These are phyloP conservation scores for Mionectes olivaceus DNA, from an alignment of 2,797 vertebrate genomes.

Conservation along the genomic window DNA sequence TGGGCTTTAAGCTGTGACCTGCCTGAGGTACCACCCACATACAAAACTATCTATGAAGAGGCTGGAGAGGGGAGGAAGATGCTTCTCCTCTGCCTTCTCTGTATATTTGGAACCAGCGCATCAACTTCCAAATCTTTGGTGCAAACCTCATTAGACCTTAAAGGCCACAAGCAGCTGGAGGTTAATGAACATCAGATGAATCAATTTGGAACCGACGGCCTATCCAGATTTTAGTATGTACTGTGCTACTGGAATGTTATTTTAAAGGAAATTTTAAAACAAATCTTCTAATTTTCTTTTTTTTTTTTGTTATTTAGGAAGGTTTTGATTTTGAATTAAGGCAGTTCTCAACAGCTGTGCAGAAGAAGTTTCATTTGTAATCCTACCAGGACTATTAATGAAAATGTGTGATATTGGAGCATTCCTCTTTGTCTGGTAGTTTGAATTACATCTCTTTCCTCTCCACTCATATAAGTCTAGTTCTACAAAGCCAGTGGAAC, in stretches of 20 bases:
- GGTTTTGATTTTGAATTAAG: not conserved
- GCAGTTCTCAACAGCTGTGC: not conserved
- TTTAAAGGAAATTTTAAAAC: not conserved
- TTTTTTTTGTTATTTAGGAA: not conserved
- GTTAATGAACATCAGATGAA: not conserved
- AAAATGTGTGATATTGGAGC: not conserved
- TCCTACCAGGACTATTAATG: not conserved
- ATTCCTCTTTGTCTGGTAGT: not conserved
- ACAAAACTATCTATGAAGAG: not conserved
- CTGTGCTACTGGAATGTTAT: not conserved
- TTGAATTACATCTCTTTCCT: not conserved
- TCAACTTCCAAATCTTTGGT: not conserved
- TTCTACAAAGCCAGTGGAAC: not conserved
- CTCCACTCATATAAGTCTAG: not conserved
- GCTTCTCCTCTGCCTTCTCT: not conserved
- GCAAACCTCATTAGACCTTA: not conserved
- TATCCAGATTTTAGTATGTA: not conserved
- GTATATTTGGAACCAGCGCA: not conserved
- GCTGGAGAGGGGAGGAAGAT: not conserved
- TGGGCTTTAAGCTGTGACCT: not conserved
- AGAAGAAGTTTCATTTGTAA: not conserved
- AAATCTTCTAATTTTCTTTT: not conserved
- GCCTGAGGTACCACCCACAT: not conserved
- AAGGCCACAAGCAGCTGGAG: not conserved
- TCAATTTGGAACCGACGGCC: not conserved